phyloP scores from a whole-genome alignment of 2,797 vertebrate genomes.

The Paguma larvata region DNA sequence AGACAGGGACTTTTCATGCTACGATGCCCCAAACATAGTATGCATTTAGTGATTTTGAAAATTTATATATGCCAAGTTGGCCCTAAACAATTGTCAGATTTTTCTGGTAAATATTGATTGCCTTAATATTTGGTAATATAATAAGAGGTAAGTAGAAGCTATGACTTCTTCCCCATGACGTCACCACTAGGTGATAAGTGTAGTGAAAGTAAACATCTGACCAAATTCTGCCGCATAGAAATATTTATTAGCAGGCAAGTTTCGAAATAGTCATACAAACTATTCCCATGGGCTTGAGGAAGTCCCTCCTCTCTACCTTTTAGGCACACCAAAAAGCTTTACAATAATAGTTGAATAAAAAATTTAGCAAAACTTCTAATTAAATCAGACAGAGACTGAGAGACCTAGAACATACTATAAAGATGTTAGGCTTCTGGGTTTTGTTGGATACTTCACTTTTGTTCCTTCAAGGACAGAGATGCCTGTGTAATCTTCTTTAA shows the following conservation, averaged over 20 bases:
- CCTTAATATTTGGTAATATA: not conserved
- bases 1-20: not conserved
- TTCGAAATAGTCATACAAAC: not conserved
- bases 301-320: not conserved
- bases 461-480: not conserved
- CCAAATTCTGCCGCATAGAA: not conserved
- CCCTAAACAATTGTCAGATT: not conserved
- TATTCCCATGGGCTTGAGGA: not conserved
- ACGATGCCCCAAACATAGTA: not conserved
- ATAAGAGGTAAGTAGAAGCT: not conserved
- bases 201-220: not conserved
- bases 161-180: not conserved
- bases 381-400: not conserved
- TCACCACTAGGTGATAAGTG: not conserved
- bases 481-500: not conserved
- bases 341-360: not conserved
- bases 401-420: not conserved
- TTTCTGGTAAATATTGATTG: not conserved
- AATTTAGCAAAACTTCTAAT: not conserved
- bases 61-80: not conserved
- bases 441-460: not conserved
- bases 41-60: not conserved
- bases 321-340: not conserved
- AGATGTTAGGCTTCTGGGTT: not conserved
- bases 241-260: not conserved